Evolutionary conservation across 2,888 invertebrate species (phyloP).

Genomic region (Mythimna albipuncta): DNA sequence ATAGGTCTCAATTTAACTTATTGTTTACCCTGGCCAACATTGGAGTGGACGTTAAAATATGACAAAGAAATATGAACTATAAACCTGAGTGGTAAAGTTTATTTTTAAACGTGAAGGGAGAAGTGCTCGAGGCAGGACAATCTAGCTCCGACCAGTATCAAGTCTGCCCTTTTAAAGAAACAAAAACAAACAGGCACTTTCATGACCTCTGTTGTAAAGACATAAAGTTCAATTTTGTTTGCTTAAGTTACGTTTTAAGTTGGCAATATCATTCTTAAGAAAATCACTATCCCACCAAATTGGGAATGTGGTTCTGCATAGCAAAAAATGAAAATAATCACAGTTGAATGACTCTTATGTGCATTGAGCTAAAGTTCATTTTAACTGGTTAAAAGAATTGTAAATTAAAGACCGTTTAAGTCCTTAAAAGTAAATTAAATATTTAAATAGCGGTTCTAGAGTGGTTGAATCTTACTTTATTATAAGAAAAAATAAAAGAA

Average conservation of each 20-base stretch:
- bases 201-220: slow-evolving; percentile 49
- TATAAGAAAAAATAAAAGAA: slow-evolving; percentile 15
- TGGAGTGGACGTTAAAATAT: slow-evolving; percentile 60
- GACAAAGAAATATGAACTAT: slow-evolving; percentile 66
- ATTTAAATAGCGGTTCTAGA: slow-evolving; percentile 44
- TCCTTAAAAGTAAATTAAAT: slow-evolving; percentile 41
- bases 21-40: slow-evolving; percentile 43
- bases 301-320: slow-evolving; percentile 73
- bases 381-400: slow-evolving; percentile 2
- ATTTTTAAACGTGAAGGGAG: slow-evolving; percentile 57
- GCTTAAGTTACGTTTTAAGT: slow-evolving; percentile 24
- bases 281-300: slow-evolving; percentile 76
- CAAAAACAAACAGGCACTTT: slow-evolving; percentile 57
- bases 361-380: slow-evolving; percentile 32
- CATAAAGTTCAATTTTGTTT: slow-evolving; percentile 63
- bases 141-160: slow-evolving; percentile 78
- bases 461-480: slow-evolving; percentile 28
- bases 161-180: slow-evolving; percentile 76
- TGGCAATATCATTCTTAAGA: slow-evolving; percentile 63
- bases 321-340: slow-evolving; percentile 61
- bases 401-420: slow-evolving; percentile 17
- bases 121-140: slow-evolving; percentile 74
- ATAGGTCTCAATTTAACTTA: slow-evolving; percentile 56
- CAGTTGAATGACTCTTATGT: slow-evolving; percentile 46
- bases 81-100: slow-evolving; percentile 62